These are phyloP conservation scores for Drosophila mulleri DNA, from an alignment of 2,888 invertebrate species.

Conservation along the genomic window DNA sequence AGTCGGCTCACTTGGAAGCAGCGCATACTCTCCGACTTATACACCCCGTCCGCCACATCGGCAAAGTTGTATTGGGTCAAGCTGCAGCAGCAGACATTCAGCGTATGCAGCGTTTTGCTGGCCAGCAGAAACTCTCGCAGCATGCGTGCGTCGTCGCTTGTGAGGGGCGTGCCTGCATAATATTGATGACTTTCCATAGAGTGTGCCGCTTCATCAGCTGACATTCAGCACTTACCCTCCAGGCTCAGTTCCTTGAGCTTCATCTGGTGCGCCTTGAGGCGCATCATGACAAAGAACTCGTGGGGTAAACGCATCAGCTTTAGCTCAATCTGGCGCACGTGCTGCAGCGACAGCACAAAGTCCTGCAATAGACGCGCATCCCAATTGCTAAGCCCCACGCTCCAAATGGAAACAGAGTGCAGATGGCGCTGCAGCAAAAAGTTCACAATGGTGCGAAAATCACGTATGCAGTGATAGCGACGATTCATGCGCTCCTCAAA, in stretches of 20 bases:
- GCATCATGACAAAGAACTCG: conserved; percentile 69
- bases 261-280: conserved; percentile 48
- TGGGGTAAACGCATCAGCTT: conserved; percentile 68
- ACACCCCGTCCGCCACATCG: conserved; percentile 81
- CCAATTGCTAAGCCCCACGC: conserved; percentile 44
- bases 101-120: conserved; percentile 50
- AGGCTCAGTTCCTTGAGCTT: conserved; percentile 66
- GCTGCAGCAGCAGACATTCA: conserved; percentile 72
- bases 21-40: conserved; percentile 72
- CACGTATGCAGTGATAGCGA: conserved; percentile 58
- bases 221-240: conserved; percentile 56
- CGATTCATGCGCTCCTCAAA: conserved; percentile 78
- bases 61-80: conserved; percentile 81
- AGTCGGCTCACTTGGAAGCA: conserved; percentile 73
- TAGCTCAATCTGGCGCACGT: conserved; percentile 61
- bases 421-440: conserved; percentile 63
- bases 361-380: conserved; percentile 46
- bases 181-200: neutral
- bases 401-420: conserved; percentile 49
- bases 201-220: neutral
- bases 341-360: conserved; percentile 59
- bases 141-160: conserved; percentile 36
- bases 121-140: conserved; percentile 68
- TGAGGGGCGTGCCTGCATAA: conserved; percentile 62
- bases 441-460: conserved; percentile 72